phyloP scores from a whole-genome alignment of 2,113 vertebrate genomes.

The Nanorana parkeri region DNA sequence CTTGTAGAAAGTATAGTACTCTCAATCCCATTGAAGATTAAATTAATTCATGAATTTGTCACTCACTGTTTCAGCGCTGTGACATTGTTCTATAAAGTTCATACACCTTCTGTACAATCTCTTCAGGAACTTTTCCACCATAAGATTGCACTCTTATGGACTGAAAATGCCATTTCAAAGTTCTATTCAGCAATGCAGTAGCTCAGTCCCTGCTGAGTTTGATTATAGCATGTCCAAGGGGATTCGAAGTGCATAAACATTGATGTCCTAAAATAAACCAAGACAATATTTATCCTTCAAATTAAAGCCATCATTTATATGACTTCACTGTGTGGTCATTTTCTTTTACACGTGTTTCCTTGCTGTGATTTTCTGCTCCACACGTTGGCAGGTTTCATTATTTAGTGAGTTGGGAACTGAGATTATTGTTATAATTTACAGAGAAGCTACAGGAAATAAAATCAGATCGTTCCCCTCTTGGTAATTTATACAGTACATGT shows the following conservation, averaged over 20 bases:
- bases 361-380: background rate
- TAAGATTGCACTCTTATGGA: background rate
- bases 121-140: too few relatives aligned
- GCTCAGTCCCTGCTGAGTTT: background rate
- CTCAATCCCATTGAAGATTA: background rate
- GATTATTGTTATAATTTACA: constrained; percentile 54
- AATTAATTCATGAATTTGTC: background rate
- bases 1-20: background rate
- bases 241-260: background rate
- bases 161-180: background rate
- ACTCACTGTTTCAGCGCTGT: background rate
- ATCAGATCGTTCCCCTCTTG: background rate
- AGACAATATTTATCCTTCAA: constrained; percentile 37
- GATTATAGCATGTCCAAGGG: background rate
- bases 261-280: constrained; percentile 21
- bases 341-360: background rate
- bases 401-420: background rate
- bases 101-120: background rate
- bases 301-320: constrained; percentile 34
- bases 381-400: constrained; percentile 15
- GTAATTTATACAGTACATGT: constrained; percentile 2
- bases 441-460: constrained; percentile 51
- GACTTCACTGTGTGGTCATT: background rate
- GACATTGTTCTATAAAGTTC: background rate
- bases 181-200: background rate